Conservation (phyloP, 1,140 invertebrate species). For the Aricia agestis region DNA sequence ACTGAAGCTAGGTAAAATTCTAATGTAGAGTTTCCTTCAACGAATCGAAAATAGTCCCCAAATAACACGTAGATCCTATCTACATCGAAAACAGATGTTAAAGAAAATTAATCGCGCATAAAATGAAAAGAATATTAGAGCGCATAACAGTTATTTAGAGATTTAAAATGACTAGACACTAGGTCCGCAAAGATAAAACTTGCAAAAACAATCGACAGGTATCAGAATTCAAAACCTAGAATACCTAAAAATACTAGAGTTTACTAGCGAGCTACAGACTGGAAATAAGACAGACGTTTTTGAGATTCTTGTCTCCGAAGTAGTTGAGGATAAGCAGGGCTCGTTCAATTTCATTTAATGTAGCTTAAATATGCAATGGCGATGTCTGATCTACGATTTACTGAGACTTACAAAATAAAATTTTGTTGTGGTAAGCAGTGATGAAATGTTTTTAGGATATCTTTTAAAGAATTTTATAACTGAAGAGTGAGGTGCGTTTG, state of each 20-base stretch:
- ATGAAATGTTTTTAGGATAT: no score
- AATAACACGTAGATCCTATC: neutral
- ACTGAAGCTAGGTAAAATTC: no score
- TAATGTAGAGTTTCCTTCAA: neutral
- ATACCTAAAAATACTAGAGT: constrained; percentile 6
- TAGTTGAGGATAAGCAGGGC: neutral
- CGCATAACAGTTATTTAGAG: neutral
- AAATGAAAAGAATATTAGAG: neutral
- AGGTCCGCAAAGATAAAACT: constrained; percentile 15
- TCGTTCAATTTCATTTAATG: neutral
- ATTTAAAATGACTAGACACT: constrained; percentile 10
- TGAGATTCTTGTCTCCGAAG: constrained; percentile 5
- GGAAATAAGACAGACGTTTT: constrained; percentile 1
- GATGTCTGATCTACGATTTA: neutral
- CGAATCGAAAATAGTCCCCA: neutral
- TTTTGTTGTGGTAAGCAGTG: neutral
- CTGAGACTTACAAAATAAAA: neutral
- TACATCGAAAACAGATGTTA: neutral
- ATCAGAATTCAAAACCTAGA: neutral
- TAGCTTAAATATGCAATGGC: neutral
- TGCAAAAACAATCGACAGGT: neutral
- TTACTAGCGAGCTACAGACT: neutral
- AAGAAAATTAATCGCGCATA: neutral
- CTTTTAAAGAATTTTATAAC: no score
- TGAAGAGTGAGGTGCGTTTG: no score